Percentiles rank a stretch among this genome's conserved stretches.
Conservation (phyloP, 2,797 vertebrate species). For the Sebastes matsubarae region DNA sequence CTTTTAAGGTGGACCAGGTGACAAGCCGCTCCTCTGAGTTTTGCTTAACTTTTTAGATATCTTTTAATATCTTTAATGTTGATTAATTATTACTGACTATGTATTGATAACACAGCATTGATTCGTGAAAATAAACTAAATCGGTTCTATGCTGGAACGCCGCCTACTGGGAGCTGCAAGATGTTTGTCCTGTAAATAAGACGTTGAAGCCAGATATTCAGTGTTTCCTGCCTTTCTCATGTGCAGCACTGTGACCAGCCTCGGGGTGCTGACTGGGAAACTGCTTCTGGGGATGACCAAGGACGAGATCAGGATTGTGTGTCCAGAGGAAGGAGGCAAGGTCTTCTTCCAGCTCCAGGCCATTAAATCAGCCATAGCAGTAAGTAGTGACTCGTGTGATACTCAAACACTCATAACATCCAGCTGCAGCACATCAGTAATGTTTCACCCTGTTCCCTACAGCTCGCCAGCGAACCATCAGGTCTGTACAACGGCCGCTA, state of each 20-base stretch:
- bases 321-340: constrained; percentile 88
- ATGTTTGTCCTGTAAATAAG: background rate
- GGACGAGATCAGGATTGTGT: constrained; percentile 83
- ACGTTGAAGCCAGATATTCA: background rate
- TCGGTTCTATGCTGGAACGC: too few species aligned
- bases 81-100: too few species aligned
- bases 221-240: background rate
- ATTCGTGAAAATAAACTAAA: too few species aligned
- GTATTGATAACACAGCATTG: too few species aligned
- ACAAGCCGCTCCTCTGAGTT: too few species aligned
- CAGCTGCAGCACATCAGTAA: background rate
- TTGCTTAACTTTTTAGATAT: too few species aligned
- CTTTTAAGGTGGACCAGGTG: too few species aligned
- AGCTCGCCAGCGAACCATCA: constrained; percentile 77
- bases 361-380: constrained; percentile 82
- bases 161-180: too few species aligned
- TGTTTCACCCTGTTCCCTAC: background rate
- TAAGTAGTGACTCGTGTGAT: constrained; percentile 65
- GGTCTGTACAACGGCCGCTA: constrained; percentile 57
- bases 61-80: too few species aligned
- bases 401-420: background rate
- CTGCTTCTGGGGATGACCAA: constrained; percentile 85
- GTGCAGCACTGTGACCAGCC: constrained; percentile 83
- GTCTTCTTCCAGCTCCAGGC: constrained; percentile 87
- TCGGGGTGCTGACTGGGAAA: constrained; percentile 85